phyloP scores from a whole-genome alignment of 2,113 vertebrate species.

The Notothenia rossii region DNA sequence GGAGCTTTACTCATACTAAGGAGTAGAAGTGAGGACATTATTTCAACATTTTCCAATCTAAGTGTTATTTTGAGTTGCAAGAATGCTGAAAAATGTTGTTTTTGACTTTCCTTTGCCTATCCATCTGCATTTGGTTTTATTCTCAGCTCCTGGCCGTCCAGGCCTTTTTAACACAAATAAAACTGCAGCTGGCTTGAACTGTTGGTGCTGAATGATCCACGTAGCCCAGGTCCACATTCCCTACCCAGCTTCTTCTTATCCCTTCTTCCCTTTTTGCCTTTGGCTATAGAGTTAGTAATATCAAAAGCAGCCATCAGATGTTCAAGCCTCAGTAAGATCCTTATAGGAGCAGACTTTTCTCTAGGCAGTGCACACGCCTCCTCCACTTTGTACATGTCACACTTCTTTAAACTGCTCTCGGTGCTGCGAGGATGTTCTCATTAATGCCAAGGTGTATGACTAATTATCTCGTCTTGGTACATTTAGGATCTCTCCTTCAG shows the following conservation, averaged over 20 bases:
- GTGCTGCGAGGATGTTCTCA: slow-evolving; percentile 31
- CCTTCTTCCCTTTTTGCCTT: slow-evolving; percentile 13
- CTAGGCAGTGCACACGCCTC: slow-evolving; percentile 13
- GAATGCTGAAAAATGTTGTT: neutral
- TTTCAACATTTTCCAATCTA: neutral
- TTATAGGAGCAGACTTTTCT: slow-evolving; percentile 32
- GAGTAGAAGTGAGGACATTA: neutral
- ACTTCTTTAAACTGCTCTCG: slow-evolving; percentile 47
- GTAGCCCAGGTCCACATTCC: slow-evolving; percentile 25
- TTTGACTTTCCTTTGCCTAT: neutral
- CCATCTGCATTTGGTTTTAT: slow-evolving; percentile 35
- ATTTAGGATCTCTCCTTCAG: slow-evolving; percentile 33
- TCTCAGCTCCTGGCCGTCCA: slow-evolving; percentile 17
- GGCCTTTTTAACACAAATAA: slow-evolving; percentile 22
- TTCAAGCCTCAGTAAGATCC: slow-evolving; percentile 18
- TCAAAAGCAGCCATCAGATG: slow-evolving; percentile 46
- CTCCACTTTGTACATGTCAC: slow-evolving; percentile 44
- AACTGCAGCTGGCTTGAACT: slow-evolving; percentile 34
- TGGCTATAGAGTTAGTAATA: slow-evolving; percentile 11
- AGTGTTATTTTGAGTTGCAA: neutral
- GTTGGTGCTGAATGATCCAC: neutral
- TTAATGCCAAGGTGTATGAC: slow-evolving; percentile 52
- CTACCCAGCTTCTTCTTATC: slow-evolving; percentile 6
- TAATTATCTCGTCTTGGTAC: slow-evolving; percentile 50
- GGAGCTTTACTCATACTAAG: neutral